Conservation (phyloP, 1,140 invertebrate species). For the Zaprionus gabonicus region DNA sequence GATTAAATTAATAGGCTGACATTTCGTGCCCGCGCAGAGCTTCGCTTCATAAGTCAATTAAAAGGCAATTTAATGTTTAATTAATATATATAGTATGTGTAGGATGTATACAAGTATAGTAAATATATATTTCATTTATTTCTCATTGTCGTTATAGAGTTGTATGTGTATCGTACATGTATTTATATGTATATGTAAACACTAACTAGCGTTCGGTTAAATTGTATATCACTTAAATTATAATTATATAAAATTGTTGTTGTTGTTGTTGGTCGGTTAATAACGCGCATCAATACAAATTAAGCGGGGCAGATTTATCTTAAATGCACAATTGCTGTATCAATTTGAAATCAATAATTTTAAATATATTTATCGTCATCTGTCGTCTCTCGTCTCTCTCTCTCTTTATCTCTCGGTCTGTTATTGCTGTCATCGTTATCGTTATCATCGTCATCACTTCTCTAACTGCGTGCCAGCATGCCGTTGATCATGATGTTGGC, state of each 20-base stretch:
- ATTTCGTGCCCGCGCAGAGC: constrained; percentile 11
- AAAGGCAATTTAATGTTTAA: constrained; percentile 59
- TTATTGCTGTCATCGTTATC: constrained; percentile 5
- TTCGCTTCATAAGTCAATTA: constrained; percentile 50
- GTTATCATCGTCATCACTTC: constrained; percentile 1
- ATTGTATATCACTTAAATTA: constrained; percentile 75
- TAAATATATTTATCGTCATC: constrained; percentile 19
- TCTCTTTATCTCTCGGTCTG: no score
- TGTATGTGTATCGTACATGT: constrained; percentile 39
- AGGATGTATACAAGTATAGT: constrained; percentile 31
- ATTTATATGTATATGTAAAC: constrained; percentile 54
- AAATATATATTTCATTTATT: constrained; percentile 49
- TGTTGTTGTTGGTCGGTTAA: constrained; percentile 59
- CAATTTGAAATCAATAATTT: constrained; percentile 34
- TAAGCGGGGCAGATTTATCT: constrained; percentile 41
- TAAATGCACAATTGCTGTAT: constrained; percentile 60
- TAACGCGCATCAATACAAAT: constrained; percentile 72
- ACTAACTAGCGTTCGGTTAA: constrained; percentile 74
- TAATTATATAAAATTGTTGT: constrained; percentile 66
- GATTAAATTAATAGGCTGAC: constrained; percentile 38
- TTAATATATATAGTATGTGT: constrained; percentile 50
- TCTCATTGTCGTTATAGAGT: constrained; percentile 38
- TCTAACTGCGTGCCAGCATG: constrained; percentile 86
- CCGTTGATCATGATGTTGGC: constrained; percentile 98
- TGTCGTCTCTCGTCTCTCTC: not conserved